A percentile compares a stretch with the other conserved stretches of the same genome.
Conservation (phyloP, 2,888 invertebrate genomes). For the Cosmia trapezina region DNA sequence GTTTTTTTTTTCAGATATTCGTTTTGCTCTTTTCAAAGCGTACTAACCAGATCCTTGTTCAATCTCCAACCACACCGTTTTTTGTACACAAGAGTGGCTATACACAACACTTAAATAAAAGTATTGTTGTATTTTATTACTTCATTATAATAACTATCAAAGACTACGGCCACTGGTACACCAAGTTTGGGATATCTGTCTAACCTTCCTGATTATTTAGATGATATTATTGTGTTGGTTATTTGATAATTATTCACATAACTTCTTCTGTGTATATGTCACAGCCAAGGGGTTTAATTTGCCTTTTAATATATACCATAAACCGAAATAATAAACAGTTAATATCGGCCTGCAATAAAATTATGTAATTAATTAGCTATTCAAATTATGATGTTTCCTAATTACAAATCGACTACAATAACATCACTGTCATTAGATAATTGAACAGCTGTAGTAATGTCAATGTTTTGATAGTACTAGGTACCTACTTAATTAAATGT, state of each 20-base stretch:
- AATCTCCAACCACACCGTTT: background rate
- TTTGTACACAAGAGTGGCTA: background rate
- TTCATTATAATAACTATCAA: background rate
- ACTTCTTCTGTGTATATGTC: background rate
- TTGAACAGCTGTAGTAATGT: constrained; percentile 28
- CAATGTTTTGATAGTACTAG: constrained; percentile 17
- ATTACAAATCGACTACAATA: constrained; percentile 26
- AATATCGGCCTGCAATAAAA: constrained; percentile 15
- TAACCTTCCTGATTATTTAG: background rate
- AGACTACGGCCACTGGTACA: background rate
- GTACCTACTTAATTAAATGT: constrained; percentile 19
- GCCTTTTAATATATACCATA: too few relatives aligned
- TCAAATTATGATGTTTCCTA: constrained; percentile 25
- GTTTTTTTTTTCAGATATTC: background rate
- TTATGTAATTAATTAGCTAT: constrained; percentile 27
- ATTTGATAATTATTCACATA: background rate
- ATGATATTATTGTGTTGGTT: background rate
- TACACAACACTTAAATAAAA: too few relatives aligned
- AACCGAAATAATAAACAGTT: background rate
- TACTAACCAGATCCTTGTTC: background rate
- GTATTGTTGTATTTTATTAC: background rate
- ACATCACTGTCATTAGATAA: constrained; percentile 38
- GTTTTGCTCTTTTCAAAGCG: background rate
- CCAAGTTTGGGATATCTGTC: background rate
- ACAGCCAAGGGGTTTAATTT: too few relatives aligned